Evolutionary conservation across 2,113 vertebrate species (phyloP), one percentile per base, ranked within the genome.

Genomic region (Atherinomorus stipes): DNA sequence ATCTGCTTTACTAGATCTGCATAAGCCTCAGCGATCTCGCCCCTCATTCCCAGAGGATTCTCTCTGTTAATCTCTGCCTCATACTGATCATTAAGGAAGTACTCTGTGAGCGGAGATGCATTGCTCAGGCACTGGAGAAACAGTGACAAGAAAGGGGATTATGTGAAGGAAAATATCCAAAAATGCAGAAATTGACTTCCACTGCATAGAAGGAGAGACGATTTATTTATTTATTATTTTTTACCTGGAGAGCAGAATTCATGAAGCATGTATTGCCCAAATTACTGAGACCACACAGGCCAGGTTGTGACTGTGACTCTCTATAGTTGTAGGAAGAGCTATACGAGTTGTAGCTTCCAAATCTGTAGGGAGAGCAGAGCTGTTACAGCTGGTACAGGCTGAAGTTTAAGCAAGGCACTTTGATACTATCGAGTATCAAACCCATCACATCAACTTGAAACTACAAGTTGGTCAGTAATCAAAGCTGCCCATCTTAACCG

Each of bases 211-310:
- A 16, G 21, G 22, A 6, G 16, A 4, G 2, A 21, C 1, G 25
- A 4, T 34, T n/a, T 57, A 37, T 54, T 23, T 2, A 1, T 18
- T 23, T 40, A 15, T 50, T 26, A 45, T 7, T 19, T 59, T 38
- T 69, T 92, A 98, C 97, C 96, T 99, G 97, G 74, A 99, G 93
- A 44, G 97, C 97, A 53, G 97, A 99, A 90, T 99, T 99, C 97
- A 99, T 99, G 92, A 99, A 99, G 90, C 97, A 99, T 4, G 97
- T 99, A 89, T 99, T 99, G 52, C 97, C 97, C 88, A 99, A 92
- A 92, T 99, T 99, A 90, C 97, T 97, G 38, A 99, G 96, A 59
- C 97, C 97, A 74, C 97, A 99, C 26, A 98, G 94, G 15, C 97
- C 97, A 74, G 97, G 96, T 0, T 98, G 97, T 4, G 95, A 92